Conservation (phyloP, 2,113 vertebrate genomes). For the Scatophagus argus region DNA sequence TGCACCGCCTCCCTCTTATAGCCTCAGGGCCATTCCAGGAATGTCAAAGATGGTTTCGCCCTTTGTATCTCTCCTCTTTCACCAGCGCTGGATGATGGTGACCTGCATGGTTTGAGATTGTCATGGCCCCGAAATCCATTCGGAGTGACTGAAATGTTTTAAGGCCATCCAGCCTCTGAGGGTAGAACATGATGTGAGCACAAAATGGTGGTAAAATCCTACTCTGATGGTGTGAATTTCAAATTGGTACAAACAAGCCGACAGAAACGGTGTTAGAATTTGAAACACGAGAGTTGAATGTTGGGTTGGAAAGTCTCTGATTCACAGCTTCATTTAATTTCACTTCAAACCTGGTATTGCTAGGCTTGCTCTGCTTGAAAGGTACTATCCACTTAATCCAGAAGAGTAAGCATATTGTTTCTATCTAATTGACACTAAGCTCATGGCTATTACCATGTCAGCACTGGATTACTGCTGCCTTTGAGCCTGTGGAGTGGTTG, state of each 20-base stretch:
- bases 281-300: background rate
- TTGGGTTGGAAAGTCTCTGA: conserved; percentile 33
- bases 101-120: conserved; percentile 64
- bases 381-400: conserved; percentile 79
- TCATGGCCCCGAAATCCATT: conserved; percentile 73
- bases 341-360: conserved; percentile 28
- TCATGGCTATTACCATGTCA: conserved; percentile 84
- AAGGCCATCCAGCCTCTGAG: conserved; percentile 72
- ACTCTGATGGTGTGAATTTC: conserved; percentile 30
- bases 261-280: conserved; percentile 24
- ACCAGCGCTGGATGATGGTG: conserved; percentile 57
- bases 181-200: conserved; percentile 51
- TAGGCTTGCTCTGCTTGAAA: conserved; percentile 68
- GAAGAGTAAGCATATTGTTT: conserved; percentile 83
- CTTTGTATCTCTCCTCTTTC: conserved; percentile 74
- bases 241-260: conserved; percentile 34
- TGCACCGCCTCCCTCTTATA: conserved; percentile 44
- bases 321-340: conserved; percentile 53
- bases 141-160: conserved; percentile 69
- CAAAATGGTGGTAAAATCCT: conserved; percentile 45
- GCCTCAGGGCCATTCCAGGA: conserved; percentile 73
- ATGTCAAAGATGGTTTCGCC: conserved; percentile 78
- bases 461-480: conserved; percentile 84
- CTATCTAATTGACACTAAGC: conserved; percentile 86
- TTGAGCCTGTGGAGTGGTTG: conserved; percentile 81